These are phyloP conservation scores for Cataglyphis cursor DNA, from an alignment of 2,888 invertebrate genomes.

Conservation along the genomic window DNA sequence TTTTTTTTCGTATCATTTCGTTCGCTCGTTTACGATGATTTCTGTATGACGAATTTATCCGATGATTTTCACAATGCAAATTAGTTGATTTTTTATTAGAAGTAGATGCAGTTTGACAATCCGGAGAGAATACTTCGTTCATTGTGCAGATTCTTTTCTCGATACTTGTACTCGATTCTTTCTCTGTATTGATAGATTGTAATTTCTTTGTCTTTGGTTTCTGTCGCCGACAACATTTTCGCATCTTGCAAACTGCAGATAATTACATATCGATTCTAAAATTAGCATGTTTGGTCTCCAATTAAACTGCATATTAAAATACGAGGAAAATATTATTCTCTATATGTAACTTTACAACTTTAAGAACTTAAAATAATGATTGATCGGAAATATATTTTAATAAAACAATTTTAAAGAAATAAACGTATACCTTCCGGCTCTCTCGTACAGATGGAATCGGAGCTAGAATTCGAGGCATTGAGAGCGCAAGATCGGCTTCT, in stretches of 20 bases:
- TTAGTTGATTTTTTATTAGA: not conserved
- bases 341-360: not conserved
- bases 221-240: conserved; percentile 21
- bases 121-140: not conserved
- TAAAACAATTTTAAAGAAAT: not conserved
- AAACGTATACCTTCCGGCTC: conserved; percentile 54
- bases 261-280: conserved; percentile 3
- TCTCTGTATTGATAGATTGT: not conserved
- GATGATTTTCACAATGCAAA: not conserved
- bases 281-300: not conserved
- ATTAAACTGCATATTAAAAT: not conserved
- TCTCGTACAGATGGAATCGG: conserved; percentile 55
- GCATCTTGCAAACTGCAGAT: conserved; percentile 20
- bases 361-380: not conserved
- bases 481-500: conserved; percentile 72
- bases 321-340: too few relatives aligned
- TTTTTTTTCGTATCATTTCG: not conserved
- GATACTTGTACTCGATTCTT: not conserved
- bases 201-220: not conserved
- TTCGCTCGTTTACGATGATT: not conserved
- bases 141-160: not conserved
- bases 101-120: conserved; percentile 17
- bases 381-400: not conserved
- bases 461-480: conserved; percentile 78
- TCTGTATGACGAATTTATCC: not conserved